Evolutionary conservation across 1,140 invertebrate species (phyloP).

Genomic region (Ceratina calcarata): DNA sequence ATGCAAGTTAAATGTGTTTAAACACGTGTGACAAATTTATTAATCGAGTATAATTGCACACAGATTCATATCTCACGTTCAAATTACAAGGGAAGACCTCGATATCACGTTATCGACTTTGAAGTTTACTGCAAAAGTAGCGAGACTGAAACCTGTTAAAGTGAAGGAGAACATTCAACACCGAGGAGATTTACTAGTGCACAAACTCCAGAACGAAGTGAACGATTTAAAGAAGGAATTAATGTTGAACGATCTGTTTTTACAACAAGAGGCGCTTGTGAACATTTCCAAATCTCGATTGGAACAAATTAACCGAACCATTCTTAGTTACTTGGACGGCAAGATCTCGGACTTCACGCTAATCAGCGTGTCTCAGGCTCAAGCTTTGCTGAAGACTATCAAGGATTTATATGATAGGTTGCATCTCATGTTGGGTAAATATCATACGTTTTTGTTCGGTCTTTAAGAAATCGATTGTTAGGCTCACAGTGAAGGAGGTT

Average conservation of each 20-base stretch:
- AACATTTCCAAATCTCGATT: constrained; percentile 53
- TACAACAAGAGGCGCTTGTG: constrained; percentile 48
- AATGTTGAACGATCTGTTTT: constrained; percentile 52
- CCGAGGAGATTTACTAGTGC: constrained; percentile 4
- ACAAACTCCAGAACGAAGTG: constrained; percentile 39
- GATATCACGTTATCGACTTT: constrained; percentile 53
- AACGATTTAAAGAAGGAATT: constrained; percentile 51
- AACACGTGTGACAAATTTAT: not conserved
- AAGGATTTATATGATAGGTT: constrained; percentile 61
- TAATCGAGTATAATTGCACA: not conserved
- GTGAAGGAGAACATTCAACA: constrained; percentile 30
- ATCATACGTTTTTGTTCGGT: not conserved
- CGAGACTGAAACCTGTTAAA: constrained; percentile 34
- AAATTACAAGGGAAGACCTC: constrained; percentile 54
- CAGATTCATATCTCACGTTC: constrained; percentile 58
- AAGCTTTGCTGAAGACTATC: constrained; percentile 43
- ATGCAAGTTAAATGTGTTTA: not conserved
- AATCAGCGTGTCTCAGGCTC: constrained; percentile 46
- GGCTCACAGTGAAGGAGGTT: constrained; percentile 38
- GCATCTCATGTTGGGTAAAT: not conserved
- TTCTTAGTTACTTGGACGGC: constrained; percentile 49
- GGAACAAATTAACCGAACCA: constrained; percentile 48
- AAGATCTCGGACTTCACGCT: constrained; percentile 51
- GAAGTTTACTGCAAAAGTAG: constrained; percentile 41
- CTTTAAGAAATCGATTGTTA: constrained; percentile 1